Base-by-base conservation (phyloP, 2,113 vertebrate species). In the Hirundichthys speculiger region DNA sequence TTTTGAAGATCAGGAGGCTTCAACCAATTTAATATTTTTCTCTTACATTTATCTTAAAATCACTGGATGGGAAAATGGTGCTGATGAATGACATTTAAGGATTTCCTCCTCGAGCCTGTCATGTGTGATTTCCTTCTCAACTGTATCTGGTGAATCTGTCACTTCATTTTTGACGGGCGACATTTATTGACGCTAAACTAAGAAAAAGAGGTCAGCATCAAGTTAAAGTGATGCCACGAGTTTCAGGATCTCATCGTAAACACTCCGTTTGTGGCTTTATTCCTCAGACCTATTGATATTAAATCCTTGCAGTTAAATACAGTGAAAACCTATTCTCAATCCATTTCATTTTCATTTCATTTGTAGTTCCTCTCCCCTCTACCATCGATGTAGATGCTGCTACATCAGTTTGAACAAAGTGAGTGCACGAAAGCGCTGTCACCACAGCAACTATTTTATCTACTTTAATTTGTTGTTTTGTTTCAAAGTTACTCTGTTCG, bases 181-280 rank as follows among this genome's bases (percentile, higher is more conserved):
- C 13, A 14, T 40, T 12, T 40, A 40, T 21, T 4, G 27, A 67
- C 63, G 51, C 55, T 57, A 75, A 85, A 67, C 43, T 14, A 69
- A 46, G 41, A 21, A 47, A 59, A 41, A 59, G 42, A 25, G 61
- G 69, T 69, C 69, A 38, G 50, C 43, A 27, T 61, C 73, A 51
- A 84, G 62, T 39, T 19, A 50, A 55, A 62, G 51, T 73, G 71
- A 75, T 46, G 45, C 0, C 14, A 67, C 9, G 19, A 39, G 22
- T 68, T 80, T 47, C 79, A 73, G 75, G 64, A 68, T 65, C 83
- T 86, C 75, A 84, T 85, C 82, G 72, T 79, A 86, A 84, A 84
- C 68, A 41, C 51, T 68, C 84, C 75, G 42, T 78, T 79, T 85
- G 78, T 45, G 54, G 61, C 70, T 55, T 73, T 51, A 77, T n/a